These are phyloP conservation scores for Siderastrea siderea DNA, from an alignment of 92 coral and sea anemone genomes.

Conservation along the genomic window DNA sequence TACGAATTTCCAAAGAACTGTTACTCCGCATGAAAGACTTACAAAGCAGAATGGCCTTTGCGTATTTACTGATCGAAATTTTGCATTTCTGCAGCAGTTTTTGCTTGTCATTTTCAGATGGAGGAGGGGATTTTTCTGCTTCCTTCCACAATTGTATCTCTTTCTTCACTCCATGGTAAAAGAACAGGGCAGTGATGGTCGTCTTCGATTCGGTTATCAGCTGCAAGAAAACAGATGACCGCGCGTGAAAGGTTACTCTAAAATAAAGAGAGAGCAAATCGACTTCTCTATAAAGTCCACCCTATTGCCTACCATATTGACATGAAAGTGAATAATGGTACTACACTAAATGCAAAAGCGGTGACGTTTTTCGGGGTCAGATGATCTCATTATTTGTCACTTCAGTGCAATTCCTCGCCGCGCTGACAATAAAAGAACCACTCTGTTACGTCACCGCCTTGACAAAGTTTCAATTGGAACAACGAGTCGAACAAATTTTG, in stretches of 20 bases:
- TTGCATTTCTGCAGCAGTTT: constrained; percentile 57
- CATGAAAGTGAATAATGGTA: too few species aligned
- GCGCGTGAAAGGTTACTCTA: not conserved
- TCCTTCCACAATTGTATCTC: constrained; percentile 69
- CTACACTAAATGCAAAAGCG: too few species aligned
- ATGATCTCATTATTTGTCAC: too few species aligned
- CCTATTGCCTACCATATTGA: too few species aligned
- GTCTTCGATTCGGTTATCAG: constrained; percentile 48
- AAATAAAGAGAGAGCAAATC: too few species aligned
- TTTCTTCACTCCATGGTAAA: constrained; percentile 70
- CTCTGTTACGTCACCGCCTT: too few species aligned
- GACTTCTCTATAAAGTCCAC: too few species aligned
- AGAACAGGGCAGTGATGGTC: constrained; percentile 69
- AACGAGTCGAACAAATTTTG: too few species aligned
- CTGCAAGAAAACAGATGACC: not conserved
- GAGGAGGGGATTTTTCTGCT: constrained; percentile 23
- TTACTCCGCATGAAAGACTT: constrained; percentile 72
- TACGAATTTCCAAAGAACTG: constrained; percentile 72
- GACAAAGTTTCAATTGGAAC: too few species aligned
- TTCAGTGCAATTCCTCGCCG: too few species aligned
- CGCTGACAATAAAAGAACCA: too few species aligned
- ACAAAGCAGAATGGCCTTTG: constrained; percentile 70
- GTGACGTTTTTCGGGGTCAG: too few species aligned
- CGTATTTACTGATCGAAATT: constrained; percentile 66
- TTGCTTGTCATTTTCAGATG: constrained; percentile 21